These are phyloP conservation scores for Cavia aperea DNA, from an alignment of 2,113 vertebrate genomes.

Conservation along the genomic window DNA sequence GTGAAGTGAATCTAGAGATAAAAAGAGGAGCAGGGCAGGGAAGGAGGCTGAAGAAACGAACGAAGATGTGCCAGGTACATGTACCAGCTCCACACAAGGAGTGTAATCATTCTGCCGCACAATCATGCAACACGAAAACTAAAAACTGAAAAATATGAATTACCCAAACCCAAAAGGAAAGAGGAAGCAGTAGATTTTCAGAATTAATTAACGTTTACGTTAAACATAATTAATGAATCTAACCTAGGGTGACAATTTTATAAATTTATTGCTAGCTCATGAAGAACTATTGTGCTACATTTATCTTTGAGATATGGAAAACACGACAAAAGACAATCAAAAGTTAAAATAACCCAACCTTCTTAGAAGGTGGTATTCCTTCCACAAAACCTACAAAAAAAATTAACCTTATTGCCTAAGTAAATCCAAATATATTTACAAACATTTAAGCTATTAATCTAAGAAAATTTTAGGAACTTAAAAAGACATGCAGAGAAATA, in stretches of 20 bases:
- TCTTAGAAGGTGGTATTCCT: neutral
- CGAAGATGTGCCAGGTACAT: neutral
- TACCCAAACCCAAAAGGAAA: neutral
- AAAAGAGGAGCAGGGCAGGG: neutral
- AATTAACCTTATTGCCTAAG: constrained; percentile 11
- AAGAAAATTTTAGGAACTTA: constrained; percentile 25
- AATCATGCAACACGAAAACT: neutral
- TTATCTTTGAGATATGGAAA: neutral
- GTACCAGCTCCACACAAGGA: neutral
- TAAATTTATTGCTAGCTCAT: constrained; percentile 11
- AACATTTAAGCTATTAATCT: neutral
- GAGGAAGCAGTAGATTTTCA: neutral
- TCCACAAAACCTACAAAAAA: neutral
- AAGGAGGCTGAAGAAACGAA: neutral
- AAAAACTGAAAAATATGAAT: too few relatives aligned
- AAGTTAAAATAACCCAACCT: neutral
- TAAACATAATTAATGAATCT: neutral
- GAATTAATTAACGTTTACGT: neutral
- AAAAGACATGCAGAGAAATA: neutral
- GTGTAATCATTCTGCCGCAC: neutral
- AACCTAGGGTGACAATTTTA: neutral
- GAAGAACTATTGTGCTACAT: neutral
- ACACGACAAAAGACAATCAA: neutral
- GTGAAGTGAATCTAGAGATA: neutral
- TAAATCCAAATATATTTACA: neutral